These are phyloP conservation scores for Cladopsammia gracilis DNA, from an alignment of 64 coral and sea anemone species.

Conservation along the genomic window DNA sequence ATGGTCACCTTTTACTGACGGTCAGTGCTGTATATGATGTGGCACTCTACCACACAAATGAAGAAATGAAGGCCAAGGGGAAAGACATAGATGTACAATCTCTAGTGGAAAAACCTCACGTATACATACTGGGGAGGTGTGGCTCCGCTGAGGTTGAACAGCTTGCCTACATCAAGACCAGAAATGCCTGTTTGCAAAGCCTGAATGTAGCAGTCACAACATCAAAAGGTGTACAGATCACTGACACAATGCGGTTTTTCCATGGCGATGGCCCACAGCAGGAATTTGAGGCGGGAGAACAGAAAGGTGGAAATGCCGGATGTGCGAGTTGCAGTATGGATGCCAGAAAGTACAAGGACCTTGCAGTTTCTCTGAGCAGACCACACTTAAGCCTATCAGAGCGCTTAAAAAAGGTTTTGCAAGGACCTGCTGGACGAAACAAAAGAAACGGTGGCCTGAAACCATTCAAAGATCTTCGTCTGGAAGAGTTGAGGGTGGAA, in stretches of 20 bases:
- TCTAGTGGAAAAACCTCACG: conserved; percentile 29
- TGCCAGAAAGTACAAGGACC: conserved; percentile 67
- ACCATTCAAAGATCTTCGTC: conserved; percentile 68
- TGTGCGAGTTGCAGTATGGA: conserved; percentile 67
- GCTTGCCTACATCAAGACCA: conserved; percentile 31
- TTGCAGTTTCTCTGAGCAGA: conserved; percentile 48
- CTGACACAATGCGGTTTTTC: conserved; percentile 30
- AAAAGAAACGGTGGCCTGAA: conserved; percentile 73
- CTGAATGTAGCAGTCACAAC: background rate
- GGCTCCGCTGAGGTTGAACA: conserved; percentile 26
- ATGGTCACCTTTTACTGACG: conserved; percentile 56
- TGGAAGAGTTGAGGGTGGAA: conserved; percentile 58
- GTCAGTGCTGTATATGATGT: conserved; percentile 44
- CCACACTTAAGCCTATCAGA: conserved; percentile 50
- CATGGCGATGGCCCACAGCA: conserved; percentile 41
- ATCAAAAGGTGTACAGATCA: conserved; percentile 13
- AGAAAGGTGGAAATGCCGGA: conserved; percentile 74
- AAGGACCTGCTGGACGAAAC: conserved; percentile 67
- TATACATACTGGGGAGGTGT: conserved; percentile 59
- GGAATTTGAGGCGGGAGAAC: conserved; percentile 31
- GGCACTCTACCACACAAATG: conserved; percentile 52
- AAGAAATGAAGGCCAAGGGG: conserved; percentile 30
- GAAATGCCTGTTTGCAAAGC: background rate
- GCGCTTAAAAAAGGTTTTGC: conserved; percentile 50
- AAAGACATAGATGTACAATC: conserved; percentile 59